These are phyloP conservation scores for Marmota monax DNA, from an alignment of 2,113 vertebrate genomes.

Conservation along the genomic window DNA sequence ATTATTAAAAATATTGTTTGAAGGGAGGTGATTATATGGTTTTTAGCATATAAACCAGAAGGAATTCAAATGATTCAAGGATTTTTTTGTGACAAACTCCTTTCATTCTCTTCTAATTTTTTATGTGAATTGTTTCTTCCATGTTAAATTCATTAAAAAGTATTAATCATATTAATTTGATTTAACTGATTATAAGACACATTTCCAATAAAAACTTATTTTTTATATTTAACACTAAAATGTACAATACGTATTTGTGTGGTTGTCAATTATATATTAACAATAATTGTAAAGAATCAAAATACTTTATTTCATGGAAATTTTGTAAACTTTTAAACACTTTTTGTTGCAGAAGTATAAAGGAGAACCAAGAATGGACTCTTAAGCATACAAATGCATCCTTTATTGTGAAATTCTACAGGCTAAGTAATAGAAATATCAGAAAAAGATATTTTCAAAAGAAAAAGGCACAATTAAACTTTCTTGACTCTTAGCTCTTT, in stretches of 20 bases:
- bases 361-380: neutral
- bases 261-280: neutral
- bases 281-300: neutral
- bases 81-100: neutral
- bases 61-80: neutral
- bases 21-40: neutral
- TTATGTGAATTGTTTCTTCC: conserved; percentile 32
- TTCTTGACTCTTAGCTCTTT: conserved; percentile 39
- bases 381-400: neutral
- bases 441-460: neutral
- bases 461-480: neutral
- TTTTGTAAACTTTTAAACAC: neutral
- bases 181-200: neutral
- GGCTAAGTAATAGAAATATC: neutral
- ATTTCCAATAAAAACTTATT: neutral
- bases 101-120: neutral
- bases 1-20: conserved; percentile 53
- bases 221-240: conserved; percentile 29
- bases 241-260: neutral
- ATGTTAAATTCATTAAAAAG: conserved; percentile 17
- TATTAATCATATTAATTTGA: neutral
- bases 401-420: conserved; percentile 13
- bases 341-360: neutral
- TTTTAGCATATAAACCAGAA: conserved; percentile 19
- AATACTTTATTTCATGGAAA: neutral